Evolutionary conservation across 2,888 invertebrate genomes (phyloP).

Genomic region (Anoncus sp.): DNA sequence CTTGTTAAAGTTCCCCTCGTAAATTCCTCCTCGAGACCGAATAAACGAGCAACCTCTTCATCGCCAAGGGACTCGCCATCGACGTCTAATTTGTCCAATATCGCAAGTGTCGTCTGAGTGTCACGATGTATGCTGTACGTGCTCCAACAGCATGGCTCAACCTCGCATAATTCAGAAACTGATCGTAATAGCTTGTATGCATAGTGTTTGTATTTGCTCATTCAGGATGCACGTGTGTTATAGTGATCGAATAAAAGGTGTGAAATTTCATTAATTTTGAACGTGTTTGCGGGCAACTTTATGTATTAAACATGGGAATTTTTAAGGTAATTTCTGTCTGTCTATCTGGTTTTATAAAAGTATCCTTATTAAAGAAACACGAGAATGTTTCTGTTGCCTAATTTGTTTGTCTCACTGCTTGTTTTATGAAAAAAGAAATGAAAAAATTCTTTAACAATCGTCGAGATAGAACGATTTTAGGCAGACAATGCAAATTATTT

Average conservation of each 20-base stretch:
- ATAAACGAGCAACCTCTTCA: constrained; percentile 96
- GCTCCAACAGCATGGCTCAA: constrained; percentile 99
- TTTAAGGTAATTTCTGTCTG: too few species aligned
- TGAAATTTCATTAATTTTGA: too few species aligned
- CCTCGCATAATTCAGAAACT: constrained; percentile 79
- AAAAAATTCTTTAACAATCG: too few species aligned
- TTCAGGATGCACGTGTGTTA: background rate
- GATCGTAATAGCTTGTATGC: constrained; percentile 41
- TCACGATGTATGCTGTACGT: constrained; percentile 96
- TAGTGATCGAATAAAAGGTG: background rate
- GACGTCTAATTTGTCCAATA: constrained; percentile 97
- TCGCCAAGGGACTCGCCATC: constrained; percentile 97
- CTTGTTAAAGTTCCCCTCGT: constrained; percentile 90
- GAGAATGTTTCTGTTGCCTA: too few species aligned
- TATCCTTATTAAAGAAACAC: too few species aligned
- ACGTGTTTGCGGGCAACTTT: too few species aligned
- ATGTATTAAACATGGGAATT: too few species aligned
- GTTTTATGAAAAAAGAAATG: too few species aligned
- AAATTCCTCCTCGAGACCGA: constrained; percentile 95
- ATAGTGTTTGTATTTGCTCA: constrained; percentile 6
- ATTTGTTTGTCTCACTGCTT: too few species aligned
- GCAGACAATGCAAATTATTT: too few species aligned
- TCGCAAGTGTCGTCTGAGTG: constrained; percentile 97
- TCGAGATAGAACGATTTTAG: too few species aligned
- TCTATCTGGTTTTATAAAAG: too few species aligned